Conservation (phyloP, 2,888 invertebrate species). For the Euclidia mi region DNA sequence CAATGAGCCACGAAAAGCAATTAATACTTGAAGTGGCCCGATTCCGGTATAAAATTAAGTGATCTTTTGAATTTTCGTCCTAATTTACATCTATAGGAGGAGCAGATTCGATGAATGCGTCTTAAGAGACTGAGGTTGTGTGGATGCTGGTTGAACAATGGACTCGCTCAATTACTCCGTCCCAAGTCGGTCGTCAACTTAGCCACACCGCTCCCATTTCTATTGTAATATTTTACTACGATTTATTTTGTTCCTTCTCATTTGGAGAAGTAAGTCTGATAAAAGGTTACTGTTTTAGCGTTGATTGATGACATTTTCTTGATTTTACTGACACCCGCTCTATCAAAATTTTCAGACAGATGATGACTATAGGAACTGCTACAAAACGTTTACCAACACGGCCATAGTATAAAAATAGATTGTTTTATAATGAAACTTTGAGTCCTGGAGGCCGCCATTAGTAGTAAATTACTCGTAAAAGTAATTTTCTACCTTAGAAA, state of each 20-base stretch:
- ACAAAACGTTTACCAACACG: no score
- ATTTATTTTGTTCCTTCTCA: neutral
- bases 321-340: no score
- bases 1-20: constrained; percentile 88
- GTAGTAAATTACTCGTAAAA: no score
- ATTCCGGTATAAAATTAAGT: constrained; percentile 86
- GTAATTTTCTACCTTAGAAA: no score
- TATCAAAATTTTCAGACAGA: no score
- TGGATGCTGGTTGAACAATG: constrained; percentile 40
- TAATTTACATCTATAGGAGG: constrained; percentile 75
- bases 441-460: no score
- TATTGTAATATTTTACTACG: neutral
- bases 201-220: constrained; percentile 14
- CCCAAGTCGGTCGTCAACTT: constrained; percentile 24
- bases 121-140: constrained; percentile 32
- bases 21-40: constrained; percentile 87
- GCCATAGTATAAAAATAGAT: no score
- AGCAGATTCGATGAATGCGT: constrained; percentile 60
- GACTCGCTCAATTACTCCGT: constrained; percentile 31
- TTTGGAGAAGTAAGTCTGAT: no score
- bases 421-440: no score
- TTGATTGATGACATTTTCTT: no score
- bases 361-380: no score
- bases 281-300: no score
- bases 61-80: constrained; percentile 86